phyloP scores from a whole-genome alignment of 37 sponge, comb jelly and placozoan genomes.

The Hexactinellida sp. region DNA sequence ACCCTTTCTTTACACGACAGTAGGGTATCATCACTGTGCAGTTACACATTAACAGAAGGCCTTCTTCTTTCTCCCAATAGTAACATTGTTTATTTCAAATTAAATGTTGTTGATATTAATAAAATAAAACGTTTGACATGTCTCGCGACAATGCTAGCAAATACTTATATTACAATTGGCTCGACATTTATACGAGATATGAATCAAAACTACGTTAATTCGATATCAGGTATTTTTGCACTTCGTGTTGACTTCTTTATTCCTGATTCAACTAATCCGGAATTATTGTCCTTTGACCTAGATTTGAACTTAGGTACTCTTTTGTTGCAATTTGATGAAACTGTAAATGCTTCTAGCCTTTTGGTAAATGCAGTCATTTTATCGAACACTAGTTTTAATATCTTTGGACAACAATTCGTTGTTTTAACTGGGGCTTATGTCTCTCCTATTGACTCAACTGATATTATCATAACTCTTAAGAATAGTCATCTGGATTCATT shows the following conservation, averaged over 20 bases:
- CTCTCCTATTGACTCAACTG: constrained; percentile 8
- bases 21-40: background rate
- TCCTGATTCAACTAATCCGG: constrained; percentile 24
- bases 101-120: constrained; percentile 33
- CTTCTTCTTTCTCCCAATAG: background rate
- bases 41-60: background rate
- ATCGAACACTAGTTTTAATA: constrained; percentile 26
- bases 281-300: constrained; percentile 20
- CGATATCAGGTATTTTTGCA: constrained; percentile 13
- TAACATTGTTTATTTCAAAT: background rate
- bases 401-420: background rate
- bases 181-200: constrained; percentile 20
- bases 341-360: constrained; percentile 22
- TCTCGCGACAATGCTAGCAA: constrained; percentile 39
- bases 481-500: constrained; percentile 24
- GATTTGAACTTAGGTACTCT: constrained; percentile 29
- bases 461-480: constrained; percentile 33
- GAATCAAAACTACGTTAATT: constrained; percentile 16
- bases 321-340: constrained; percentile 31
- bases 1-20: constrained; percentile 39
- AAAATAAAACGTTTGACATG: constrained; percentile 38
- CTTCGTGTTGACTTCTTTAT: constrained; percentile 12
- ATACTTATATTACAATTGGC: constrained; percentile 33
- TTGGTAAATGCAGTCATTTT: constrained; percentile 42
- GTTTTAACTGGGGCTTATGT: background rate